Percentiles rank a stretch among this genome's conserved stretches.
Conservation (phyloP, 2,797 vertebrate species). For the Schizopygopsis pylzovi region DNA sequence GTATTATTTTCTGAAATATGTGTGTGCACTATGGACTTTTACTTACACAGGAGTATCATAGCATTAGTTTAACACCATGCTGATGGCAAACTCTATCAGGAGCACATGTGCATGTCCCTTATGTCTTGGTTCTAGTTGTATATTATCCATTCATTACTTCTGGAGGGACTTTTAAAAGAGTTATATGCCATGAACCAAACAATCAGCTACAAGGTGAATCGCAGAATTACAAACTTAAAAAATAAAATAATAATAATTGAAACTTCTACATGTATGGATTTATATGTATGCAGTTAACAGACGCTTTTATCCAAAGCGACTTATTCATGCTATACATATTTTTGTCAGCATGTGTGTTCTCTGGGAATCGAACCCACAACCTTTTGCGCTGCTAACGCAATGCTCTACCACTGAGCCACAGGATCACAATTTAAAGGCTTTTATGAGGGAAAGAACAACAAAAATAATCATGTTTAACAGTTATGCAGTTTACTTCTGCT, state of each 20-base stretch:
- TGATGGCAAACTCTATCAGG: not conserved
- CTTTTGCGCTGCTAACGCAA: too few species aligned
- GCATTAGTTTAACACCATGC: not conserved
- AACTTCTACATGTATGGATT: not conserved
- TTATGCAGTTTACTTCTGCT: not conserved
- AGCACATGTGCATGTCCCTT: not conserved
- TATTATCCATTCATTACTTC: not conserved
- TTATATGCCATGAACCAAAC: not conserved
- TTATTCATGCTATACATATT: too few species aligned
- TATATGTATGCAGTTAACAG: too few species aligned
- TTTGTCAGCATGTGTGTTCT: too few species aligned
- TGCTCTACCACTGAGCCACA: too few species aligned
- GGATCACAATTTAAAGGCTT: not conserved
- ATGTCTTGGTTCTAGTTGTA: not conserved
- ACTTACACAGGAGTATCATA: not conserved
- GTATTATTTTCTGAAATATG: not conserved
- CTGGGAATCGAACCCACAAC: too few species aligned
- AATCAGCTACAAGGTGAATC: not conserved
- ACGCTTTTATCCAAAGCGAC: too few species aligned
- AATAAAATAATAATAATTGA: not conserved
- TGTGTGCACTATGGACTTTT: not conserved
- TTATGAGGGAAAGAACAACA: not conserved
- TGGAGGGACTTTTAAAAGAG: not conserved
- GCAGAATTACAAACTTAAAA: not conserved
- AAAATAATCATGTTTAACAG: not conserved